Conservation (phyloP, 2,888 invertebrate species). For the Cheilosia vernalis region DNA sequence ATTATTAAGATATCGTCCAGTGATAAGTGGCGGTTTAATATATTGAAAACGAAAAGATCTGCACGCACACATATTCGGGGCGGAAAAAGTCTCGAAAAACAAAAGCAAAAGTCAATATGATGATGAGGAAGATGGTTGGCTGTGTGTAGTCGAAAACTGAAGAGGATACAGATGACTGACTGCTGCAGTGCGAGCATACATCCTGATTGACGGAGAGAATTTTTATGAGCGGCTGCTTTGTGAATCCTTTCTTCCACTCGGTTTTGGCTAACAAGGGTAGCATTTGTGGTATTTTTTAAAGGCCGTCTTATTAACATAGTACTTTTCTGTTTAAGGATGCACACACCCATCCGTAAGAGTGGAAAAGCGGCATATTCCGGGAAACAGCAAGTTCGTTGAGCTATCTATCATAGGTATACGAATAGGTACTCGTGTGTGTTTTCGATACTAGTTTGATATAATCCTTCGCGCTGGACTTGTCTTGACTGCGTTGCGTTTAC, state of each 20-base stretch:
- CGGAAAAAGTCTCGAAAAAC: conserved; percentile 30
- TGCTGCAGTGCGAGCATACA: conserved; percentile 61
- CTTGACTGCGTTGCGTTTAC: too few relatives aligned
- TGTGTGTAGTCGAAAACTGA: conserved; percentile 39
- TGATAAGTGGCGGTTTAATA: conserved; percentile 71
- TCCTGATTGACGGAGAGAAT: conserved; percentile 53
- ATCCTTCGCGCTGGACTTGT: too few relatives aligned
- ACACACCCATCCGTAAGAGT: conserved; percentile 33
- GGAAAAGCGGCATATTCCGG: too few relatives aligned
- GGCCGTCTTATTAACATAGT: background rate
- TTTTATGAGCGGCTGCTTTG: conserved; percentile 27
- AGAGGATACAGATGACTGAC: conserved; percentile 74
- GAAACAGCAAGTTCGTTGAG: too few relatives aligned
- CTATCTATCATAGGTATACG: too few relatives aligned
- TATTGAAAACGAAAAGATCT: conserved; percentile 62
- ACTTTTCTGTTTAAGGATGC: conserved; percentile 20
- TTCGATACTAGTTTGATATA: too few relatives aligned
- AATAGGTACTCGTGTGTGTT: too few relatives aligned
- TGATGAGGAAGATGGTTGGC: conserved; percentile 8
- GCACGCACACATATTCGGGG: conserved; percentile 12
- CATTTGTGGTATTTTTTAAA: conserved; percentile 29
- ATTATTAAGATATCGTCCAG: conserved; percentile 67
- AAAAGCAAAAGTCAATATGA: conserved; percentile 45
- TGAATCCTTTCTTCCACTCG: conserved; percentile 36
- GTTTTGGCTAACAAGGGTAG: conserved; percentile 29